Conservation (phyloP, 1,140 invertebrate species). For the Venturia canescens region DNA sequence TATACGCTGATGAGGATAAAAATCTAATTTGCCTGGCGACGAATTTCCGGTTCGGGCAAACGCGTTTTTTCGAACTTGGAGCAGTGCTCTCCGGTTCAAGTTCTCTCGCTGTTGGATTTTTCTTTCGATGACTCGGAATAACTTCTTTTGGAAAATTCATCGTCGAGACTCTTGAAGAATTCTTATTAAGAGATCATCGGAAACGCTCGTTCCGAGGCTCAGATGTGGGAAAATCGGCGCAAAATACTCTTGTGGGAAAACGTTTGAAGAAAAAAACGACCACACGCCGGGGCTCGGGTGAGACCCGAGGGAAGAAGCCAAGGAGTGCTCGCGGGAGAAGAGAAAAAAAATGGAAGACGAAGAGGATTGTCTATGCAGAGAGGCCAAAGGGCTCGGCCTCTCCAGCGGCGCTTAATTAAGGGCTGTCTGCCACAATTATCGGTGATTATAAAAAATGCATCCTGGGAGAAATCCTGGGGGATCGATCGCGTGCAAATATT, state of each 20-base stretch:
- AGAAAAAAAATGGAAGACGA: constrained; percentile 1
- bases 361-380: neutral
- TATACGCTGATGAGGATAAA: constrained; percentile 8
- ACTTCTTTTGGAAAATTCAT: constrained; percentile 19
- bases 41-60: constrained; percentile 22
- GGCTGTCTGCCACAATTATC: constrained; percentile 60
- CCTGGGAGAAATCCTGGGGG: constrained; percentile 35
- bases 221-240: constrained; percentile 16
- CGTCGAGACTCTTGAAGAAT: neutral
- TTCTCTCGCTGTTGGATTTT: neutral
- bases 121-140: constrained; percentile 27
- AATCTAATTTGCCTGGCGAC: constrained; percentile 29
- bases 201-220: neutral
- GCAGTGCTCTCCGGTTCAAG: neutral
- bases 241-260: neutral
- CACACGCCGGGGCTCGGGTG: no score
- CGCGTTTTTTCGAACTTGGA: no score
- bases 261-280: neutral
- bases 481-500: constrained; percentile 50
- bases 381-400: constrained; percentile 32
- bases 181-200: neutral
- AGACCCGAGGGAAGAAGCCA: neutral
- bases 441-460: constrained; percentile 60
- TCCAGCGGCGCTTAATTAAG: constrained; percentile 57
- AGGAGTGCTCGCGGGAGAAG: constrained; percentile 6